Base-by-base conservation (phyloP, 2,113 vertebrate genomes). In the Petaurus breviceps region DNA sequence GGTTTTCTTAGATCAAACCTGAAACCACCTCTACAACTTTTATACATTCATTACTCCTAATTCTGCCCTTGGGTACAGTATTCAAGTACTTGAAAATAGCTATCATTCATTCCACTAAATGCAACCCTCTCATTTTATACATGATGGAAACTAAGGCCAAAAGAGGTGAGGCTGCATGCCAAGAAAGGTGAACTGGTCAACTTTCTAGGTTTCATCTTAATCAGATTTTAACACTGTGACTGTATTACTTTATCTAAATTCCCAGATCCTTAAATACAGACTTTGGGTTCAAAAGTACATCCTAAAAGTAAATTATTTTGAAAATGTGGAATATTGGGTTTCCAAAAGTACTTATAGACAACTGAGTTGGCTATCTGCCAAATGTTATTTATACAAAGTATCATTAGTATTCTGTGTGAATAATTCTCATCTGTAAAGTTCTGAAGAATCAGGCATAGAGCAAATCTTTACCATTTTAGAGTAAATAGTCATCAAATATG, bases 371-470 rank as follows among this genome's bases (percentile, higher is more conserved):
- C 92, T 10, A 90, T 68, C 10, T 68, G 91, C 49, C 8, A 91
- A 90, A 92, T 22, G 77, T 61, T 95, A 91, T 94, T 90, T 91
- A 94, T 8, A 53, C 49, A 92, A 14, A 94, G 61, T 95, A 91
- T 97, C 54, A 94, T 84, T 95, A 37, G 52, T 23, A 94, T 0
- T 19, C 92, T 94, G 90, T 77, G 84, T 57, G n/a, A 92, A 92
- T 96, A 95, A 95, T 91, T n/a, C 37, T 90, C 92, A 95, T 8
- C 43, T 84, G 96, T 14, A 93, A 96, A 94, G 46, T 95, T 57
- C 91, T 95, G 95, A 94, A 51, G 10, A 94, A 0, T 55, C 24
- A 9, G 95, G 92, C 90, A 97, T 92, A 96, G 51, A 26, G 95
- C 96, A 47, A 94, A 92, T 1, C 46, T 50, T 47, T 51, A 96